Evolutionary conservation across 1,140 invertebrate genomes (phyloP), one percentile per base, ranked within the genome.

Genomic region (Papilio dardanus): DNA sequence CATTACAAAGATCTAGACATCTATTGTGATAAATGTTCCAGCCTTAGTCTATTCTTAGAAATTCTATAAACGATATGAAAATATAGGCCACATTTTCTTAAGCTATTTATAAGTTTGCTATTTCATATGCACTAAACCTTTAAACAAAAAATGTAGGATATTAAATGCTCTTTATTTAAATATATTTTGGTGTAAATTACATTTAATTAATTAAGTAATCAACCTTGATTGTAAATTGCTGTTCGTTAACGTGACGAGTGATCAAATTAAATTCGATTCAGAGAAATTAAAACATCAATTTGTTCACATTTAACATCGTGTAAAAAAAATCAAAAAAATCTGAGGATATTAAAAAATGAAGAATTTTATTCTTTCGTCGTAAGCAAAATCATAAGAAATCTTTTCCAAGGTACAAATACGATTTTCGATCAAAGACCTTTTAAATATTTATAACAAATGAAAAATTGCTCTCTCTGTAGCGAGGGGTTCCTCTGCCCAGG

Each of bases 391-490:
- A 30, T 62, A 62, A 62, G 24, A 62, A 62, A 30, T 30, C 24
- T 28, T 62, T 62, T 30, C 24, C 24, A 62, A 62, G 54, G 12
- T 62, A 62, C 54, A 62, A 62, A 30, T 62, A 30, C 24, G 54
- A 58, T 58, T 58, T 58, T 14, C 54, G 54, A 28, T 62, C 24
- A 62, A 62, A 30, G 54, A 62, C 54, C 54, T 62, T 62, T 62
- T 62, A 62, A 62, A 62, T 62, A 62, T 62, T 62, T 62, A 62
- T 62, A 62, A 62, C 54, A 62, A 62, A 62, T 62, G 54, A 62
- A 30, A 62, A 62, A 62, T 62, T 62, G 54, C 54, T 62, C 50
- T 8, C 54, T 62, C 54, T 4, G 21, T 12, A 28, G 21, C 21
- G 24, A 62, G 54, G 54, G 54, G 30, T 28, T 28, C 30, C 54